phyloP scores from a whole-genome alignment of 2,113 vertebrate species.

The Macroglossus sobrinus region DNA sequence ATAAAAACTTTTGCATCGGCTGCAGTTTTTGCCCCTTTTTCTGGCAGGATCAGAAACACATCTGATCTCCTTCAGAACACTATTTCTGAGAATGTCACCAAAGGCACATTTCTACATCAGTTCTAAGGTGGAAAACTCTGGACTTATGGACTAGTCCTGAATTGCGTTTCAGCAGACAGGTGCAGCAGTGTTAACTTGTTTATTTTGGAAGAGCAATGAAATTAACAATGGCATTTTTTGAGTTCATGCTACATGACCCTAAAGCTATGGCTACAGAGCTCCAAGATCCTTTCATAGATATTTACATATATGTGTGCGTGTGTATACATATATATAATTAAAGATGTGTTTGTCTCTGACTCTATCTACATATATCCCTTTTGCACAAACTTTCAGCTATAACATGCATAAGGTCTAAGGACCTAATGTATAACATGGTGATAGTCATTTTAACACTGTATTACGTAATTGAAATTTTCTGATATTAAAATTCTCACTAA shows the following conservation, averaged over 20 bases:
- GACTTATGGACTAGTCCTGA: background rate
- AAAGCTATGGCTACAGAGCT: background rate
- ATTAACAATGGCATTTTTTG: background rate
- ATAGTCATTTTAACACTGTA: background rate
- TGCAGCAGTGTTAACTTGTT: background rate
- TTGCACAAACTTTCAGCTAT: background rate
- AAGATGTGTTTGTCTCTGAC: background rate
- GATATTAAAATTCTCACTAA: background rate
- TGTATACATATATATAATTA: background rate
- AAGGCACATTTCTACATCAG: background rate
- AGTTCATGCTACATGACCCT: background rate
- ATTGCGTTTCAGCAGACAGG: conserved; percentile 38
- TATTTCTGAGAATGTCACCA: background rate
- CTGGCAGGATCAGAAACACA: conserved; percentile 16
- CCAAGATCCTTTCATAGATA: background rate
- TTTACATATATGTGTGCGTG: background rate
- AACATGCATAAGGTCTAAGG: background rate
- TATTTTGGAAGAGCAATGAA: background rate
- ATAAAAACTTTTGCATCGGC: background rate
- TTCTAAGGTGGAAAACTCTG: background rate
- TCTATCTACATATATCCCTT: background rate
- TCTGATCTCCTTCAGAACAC: background rate
- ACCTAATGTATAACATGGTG: background rate
- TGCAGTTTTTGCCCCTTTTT: background rate
- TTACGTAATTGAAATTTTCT: background rate